phyloP scores from a whole-genome alignment of 2,797 vertebrate genomes.

The Rhinophrynus dorsalis region DNA sequence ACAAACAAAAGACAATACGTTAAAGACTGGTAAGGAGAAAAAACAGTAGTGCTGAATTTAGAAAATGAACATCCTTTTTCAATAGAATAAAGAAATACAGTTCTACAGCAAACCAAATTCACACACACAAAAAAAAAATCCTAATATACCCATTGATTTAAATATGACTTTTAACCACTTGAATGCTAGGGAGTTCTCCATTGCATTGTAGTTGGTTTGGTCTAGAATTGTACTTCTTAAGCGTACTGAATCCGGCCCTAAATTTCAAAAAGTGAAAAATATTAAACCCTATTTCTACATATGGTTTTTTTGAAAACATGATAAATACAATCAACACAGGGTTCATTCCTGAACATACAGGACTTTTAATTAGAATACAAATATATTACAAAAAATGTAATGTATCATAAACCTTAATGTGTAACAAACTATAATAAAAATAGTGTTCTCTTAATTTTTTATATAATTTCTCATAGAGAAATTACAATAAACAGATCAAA shows the following conservation, averaged over 20 bases:
- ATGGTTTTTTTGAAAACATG: not conserved
- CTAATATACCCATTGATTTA: too few relatives aligned
- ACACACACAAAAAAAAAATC: too few relatives aligned
- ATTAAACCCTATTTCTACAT: too few relatives aligned
- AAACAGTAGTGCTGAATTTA: too few relatives aligned
- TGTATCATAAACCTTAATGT: slow-evolving; percentile 49
- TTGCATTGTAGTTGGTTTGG: too few relatives aligned
- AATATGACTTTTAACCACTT: too few relatives aligned
- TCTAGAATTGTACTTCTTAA: too few relatives aligned
- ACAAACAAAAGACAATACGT: slow-evolving; percentile 19
- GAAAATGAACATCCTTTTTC: too few relatives aligned
- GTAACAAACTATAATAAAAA: slow-evolving; percentile 55
- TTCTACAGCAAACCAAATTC: too few relatives aligned
- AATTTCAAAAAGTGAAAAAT: not conserved
- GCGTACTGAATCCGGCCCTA: not conserved
- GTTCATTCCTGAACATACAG: slow-evolving; percentile 14
- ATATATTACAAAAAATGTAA: slow-evolving; percentile 29
- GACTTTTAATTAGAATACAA: slow-evolving; percentile 19
- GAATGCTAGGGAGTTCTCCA: too few relatives aligned
- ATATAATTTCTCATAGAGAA: slow-evolving; percentile 58
- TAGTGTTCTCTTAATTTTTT: slow-evolving; percentile 50
- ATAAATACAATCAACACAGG: not conserved
- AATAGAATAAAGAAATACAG: too few relatives aligned
- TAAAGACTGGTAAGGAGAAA: too few relatives aligned
- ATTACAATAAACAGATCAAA: slow-evolving; percentile 28